A percentile compares a stretch with the other conserved stretches of the same genome.
phyloP scores from a whole-genome alignment of 2,888 invertebrate species.

The Altica lythri region DNA sequence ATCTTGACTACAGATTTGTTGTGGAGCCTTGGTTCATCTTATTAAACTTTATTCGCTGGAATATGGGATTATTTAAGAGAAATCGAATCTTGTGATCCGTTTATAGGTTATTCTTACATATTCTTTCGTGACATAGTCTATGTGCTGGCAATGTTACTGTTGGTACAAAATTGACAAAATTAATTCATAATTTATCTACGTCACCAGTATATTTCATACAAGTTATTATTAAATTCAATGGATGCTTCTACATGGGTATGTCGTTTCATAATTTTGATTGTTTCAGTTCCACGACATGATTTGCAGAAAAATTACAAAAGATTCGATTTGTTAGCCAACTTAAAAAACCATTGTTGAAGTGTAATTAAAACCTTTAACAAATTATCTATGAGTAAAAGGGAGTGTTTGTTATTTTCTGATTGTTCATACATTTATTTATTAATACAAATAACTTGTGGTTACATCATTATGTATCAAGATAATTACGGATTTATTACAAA shows the following conservation, averaged over 20 bases:
- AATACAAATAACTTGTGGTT: constrained; percentile 2
- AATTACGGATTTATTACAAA: constrained; percentile 2
- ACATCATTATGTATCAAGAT: background rate
- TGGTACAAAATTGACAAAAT: too few species aligned
- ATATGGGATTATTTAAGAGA: too few species aligned
- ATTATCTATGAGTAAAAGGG: constrained; percentile 1
- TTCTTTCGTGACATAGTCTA: too few species aligned
- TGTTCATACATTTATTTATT: constrained; percentile 2
- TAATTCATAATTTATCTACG: too few species aligned
- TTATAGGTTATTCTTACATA: too few species aligned
- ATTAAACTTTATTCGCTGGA: too few species aligned
- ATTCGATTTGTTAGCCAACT: constrained; percentile 5
- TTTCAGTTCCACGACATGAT: constrained; percentile 7
- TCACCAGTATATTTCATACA: too few species aligned
- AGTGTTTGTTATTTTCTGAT: background rate
- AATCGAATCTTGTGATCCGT: too few species aligned
- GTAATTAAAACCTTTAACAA: constrained; percentile 2
- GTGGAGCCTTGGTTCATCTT: too few species aligned
- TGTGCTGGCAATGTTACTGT: too few species aligned
- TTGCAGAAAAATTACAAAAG: constrained; percentile 9
- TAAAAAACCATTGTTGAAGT: constrained; percentile 1
- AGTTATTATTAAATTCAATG: background rate
- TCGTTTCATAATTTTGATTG: constrained; percentile 6
- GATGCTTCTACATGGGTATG: background rate
- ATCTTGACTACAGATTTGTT: too few species aligned